phyloP scores from a whole-genome alignment of 2,797 vertebrate genomes.

The Coendou prehensilis region DNA sequence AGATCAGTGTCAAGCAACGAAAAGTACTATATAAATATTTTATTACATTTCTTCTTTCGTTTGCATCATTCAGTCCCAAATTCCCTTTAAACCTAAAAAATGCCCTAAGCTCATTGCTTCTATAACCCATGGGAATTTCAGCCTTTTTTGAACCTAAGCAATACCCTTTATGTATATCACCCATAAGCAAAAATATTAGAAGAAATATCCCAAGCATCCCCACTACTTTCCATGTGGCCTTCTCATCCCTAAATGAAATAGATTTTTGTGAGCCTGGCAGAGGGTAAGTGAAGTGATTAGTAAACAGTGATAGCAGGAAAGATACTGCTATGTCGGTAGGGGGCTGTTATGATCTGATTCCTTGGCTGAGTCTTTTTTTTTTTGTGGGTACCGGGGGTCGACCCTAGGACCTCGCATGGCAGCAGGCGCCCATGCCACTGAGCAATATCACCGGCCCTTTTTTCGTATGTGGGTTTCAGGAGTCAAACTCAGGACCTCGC shows the following conservation, averaged over 20 bases:
- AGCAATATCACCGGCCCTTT: too few species aligned
- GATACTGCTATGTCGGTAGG: not conserved
- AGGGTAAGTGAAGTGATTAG: too few species aligned
- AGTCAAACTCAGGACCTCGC: too few species aligned
- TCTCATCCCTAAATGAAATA: too few species aligned
- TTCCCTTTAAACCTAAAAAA: not conserved
- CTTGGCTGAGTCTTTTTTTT: not conserved
- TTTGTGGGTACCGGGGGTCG: too few species aligned
- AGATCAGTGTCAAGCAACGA: not conserved
- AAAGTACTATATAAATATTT: too few species aligned
- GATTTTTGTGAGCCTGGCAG: not conserved
- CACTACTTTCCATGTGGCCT: not conserved
- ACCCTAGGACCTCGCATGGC: too few species aligned
- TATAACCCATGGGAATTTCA: not conserved
- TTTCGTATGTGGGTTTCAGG: too few species aligned
- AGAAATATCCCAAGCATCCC: not conserved
- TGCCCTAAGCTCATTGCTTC: not conserved
- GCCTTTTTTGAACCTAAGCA: not conserved
- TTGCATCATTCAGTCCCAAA: not conserved
- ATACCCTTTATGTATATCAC: not conserved
- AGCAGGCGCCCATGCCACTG: too few species aligned
- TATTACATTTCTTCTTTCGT: not conserved
- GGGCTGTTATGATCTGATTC: not conserved
- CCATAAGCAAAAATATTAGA: not conserved
- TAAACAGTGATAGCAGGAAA: not conserved